These are phyloP conservation scores for Odontothrips loti DNA, from an alignment of 2,888 invertebrate species.

Conservation along the genomic window DNA sequence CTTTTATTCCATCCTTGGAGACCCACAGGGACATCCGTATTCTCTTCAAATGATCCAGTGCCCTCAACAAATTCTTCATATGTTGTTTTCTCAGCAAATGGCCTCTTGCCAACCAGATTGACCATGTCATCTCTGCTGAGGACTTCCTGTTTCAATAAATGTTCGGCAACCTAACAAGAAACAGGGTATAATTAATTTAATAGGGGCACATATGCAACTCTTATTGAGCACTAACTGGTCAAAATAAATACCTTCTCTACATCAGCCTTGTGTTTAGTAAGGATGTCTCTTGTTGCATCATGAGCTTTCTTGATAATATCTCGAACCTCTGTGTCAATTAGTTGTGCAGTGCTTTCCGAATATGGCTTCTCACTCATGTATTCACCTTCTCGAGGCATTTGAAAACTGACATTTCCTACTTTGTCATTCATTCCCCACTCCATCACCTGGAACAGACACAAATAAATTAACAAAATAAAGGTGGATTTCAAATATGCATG, in stretches of 20 bases:
- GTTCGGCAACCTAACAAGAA: constrained; percentile 61
- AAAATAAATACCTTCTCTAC: constrained; percentile 65
- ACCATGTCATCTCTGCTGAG: constrained; percentile 96
- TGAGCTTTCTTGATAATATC: constrained; percentile 73
- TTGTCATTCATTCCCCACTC: constrained; percentile 97
- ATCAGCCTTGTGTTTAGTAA: constrained; percentile 74
- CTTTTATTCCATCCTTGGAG: constrained; percentile 92
- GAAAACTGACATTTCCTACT: constrained; percentile 95
- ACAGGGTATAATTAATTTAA: background rate
- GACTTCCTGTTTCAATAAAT: constrained; percentile 89
- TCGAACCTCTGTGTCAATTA: constrained; percentile 92
- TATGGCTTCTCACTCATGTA: constrained; percentile 94
- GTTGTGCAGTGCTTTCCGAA: constrained; percentile 93
- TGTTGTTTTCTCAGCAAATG: constrained; percentile 97
- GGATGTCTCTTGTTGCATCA: constrained; percentile 68
- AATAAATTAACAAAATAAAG: constrained; percentile 18
- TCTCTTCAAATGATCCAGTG: constrained; percentile 95
- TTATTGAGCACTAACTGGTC: background rate
- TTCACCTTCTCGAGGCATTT: constrained; percentile 89
- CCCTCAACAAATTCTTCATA: constrained; percentile 99
- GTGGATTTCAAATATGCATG: background rate
- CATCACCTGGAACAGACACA: constrained; percentile 59
- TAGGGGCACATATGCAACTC: background rate
- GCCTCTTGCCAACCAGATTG: constrained; percentile 86
- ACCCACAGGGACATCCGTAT: constrained; percentile 90